Percentiles rank a stretch among this genome's conserved stretches.
These are phyloP conservation scores for Sciurus carolinensis DNA, from an alignment of 2,797 vertebrate genomes.

Conservation along the genomic window DNA sequence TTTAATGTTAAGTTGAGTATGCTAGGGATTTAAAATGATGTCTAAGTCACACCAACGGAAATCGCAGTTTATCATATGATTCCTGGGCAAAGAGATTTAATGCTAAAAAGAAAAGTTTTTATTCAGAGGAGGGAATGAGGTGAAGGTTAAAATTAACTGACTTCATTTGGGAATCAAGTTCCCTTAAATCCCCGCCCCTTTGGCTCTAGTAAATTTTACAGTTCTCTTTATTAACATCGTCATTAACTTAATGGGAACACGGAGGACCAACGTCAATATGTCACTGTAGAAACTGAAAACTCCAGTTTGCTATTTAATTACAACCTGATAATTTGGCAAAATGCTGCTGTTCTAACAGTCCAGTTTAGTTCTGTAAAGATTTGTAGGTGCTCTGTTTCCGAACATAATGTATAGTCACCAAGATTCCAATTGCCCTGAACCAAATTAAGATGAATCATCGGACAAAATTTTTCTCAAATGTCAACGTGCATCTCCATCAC, in stretches of 20 bases:
- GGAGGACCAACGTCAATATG: constrained; percentile 22
- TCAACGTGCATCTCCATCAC: neutral
- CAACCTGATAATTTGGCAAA: constrained; percentile 72
- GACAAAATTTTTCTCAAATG: neutral
- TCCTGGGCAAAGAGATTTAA: constrained; percentile 1
- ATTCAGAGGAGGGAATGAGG: neutral
- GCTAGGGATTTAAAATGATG: neutral
- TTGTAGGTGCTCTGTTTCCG: constrained; percentile 76
- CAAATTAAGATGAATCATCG: neutral
- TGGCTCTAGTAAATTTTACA: neutral
- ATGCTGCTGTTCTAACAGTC: constrained; percentile 68
- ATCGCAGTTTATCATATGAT: neutral
- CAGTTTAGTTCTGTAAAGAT: constrained; percentile 78
- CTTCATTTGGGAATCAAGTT: constrained; percentile 11
- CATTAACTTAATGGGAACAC: constrained; percentile 27
- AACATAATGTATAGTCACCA: constrained; percentile 36
- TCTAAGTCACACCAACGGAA: neutral
- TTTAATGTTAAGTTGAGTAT: neutral
- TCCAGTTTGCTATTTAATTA: constrained; percentile 15
- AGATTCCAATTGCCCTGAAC: neutral
- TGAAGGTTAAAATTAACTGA: neutral
- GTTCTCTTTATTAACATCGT: constrained; percentile 49
- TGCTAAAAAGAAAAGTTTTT: neutral
- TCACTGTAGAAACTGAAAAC: constrained; percentile 50
- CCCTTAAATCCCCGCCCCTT: constrained; percentile 12